Base-by-base conservation (phyloP, 92 coral and sea anemone genomes). In the Parazoanthus atlanticus region DNA sequence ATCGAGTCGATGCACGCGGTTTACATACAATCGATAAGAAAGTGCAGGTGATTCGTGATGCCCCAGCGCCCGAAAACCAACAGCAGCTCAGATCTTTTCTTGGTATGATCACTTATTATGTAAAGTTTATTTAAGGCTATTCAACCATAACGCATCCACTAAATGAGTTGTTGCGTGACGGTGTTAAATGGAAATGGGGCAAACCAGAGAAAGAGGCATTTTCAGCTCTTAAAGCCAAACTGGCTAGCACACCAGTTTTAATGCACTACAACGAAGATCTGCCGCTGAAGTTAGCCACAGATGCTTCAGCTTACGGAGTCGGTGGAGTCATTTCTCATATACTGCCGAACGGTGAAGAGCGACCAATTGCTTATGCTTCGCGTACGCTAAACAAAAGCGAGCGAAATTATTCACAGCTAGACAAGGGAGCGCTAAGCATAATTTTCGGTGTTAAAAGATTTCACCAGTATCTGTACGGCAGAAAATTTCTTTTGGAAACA, bases 241-340 rank as follows among this genome's bases (percentile, higher is more conserved):
- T 90, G 8, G 36, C 69, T 17, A 61, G 78, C 56, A 87, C 91
- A 0, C 90, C 43, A 34, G 91, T 90, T 47, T 36, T 90, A 75
- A 90, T 74, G 29, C 91, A 88, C 33, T 91, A 88, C 58, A 82
- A 74, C 76, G 72, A 29, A 54, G 74, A 88, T n/a, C 46, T 88
- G 46, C 93, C 91, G 15, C 30, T 91, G 2, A 76, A 76, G 40
- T 70, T 90, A 79, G 94, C 90, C 28, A 89, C 84, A 47, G 93
- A 92, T 77, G 91, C 93, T 5, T 86, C 93, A 0, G 28, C 89
- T 0, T 90, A 90, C 79, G 93, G 91, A 0, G 72, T 92, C 8
- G 89, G 86, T 0, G 94, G 89, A 6, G 93, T 86, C 19, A 90
- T 90, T 64, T 92, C 88, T 26, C 93, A 92, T 56, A 78, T 91